phyloP scores from a whole-genome alignment of 2,797 vertebrate species.

The Gadopsis bispinosus region DNA sequence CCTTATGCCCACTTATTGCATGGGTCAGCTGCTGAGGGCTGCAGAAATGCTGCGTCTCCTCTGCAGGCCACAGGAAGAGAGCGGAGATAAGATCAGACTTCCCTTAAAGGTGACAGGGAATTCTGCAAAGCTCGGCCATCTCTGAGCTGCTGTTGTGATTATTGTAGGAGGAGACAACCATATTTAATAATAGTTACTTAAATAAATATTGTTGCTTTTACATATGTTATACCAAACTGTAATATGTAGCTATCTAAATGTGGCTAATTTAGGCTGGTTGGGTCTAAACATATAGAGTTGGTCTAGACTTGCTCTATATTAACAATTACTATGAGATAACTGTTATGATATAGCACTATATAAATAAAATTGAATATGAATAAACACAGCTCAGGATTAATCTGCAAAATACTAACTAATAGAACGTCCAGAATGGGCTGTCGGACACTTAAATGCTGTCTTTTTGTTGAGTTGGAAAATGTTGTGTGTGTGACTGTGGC shows the following conservation, averaged over 20 bases:
- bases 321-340: too few relatives aligned
- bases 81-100: conserved; percentile 38
- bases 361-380: not conserved
- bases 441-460: not conserved
- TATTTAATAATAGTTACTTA: conserved; percentile 9
- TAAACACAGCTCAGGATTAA: not conserved
- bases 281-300: too few relatives aligned
- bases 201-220: not conserved
- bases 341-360: too few relatives aligned
- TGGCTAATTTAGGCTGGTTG: too few relatives aligned
- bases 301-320: too few relatives aligned
- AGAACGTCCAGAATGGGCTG: too few relatives aligned
- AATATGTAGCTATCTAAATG: not conserved
- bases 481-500: not conserved
- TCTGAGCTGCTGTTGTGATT: conserved; percentile 38
- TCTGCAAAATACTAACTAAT: not conserved
- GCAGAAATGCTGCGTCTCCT: conserved; percentile 43
- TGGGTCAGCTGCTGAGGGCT: conserved; percentile 65
- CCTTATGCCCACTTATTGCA: conserved; percentile 38
- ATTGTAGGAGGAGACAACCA: conserved; percentile 8
- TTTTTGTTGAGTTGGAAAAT: not conserved
- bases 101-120: conserved; percentile 22
- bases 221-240: conserved; percentile 5
- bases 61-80: conserved; percentile 29
- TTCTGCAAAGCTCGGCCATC: conserved; percentile 22